A percentile compares a stretch with the other conserved stretches of the same genome.
These are phyloP conservation scores for Xestia ashworthii DNA, from an alignment of 2,888 invertebrate species.

Conservation along the genomic window DNA sequence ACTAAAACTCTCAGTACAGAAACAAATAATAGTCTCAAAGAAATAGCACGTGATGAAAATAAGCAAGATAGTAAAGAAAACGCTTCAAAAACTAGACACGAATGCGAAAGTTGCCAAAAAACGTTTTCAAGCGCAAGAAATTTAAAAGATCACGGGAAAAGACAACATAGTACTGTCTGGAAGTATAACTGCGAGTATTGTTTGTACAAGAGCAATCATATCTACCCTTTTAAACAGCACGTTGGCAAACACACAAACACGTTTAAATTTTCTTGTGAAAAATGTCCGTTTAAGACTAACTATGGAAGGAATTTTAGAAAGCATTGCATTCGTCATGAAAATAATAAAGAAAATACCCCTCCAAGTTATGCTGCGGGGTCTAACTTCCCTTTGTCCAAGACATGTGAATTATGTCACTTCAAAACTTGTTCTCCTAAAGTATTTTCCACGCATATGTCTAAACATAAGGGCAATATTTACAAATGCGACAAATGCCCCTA, in stretches of 20 bases:
- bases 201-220: slow-evolving; percentile 10
- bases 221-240: neutral
- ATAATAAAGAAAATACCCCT: neutral
- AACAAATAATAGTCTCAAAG: neutral
- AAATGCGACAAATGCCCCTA: slow-evolving; percentile 42
- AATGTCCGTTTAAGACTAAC: slow-evolving; percentile 26
- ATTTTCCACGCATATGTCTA: slow-evolving; percentile 12
- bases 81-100: neutral
- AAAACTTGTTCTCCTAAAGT: slow-evolving; percentile 14
- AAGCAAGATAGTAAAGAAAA: neutral
- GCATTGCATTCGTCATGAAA: slow-evolving; percentile 12
- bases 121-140: neutral
- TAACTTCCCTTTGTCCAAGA: neutral
- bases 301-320: slow-evolving; percentile 8
- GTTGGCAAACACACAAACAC: slow-evolving; percentile 36
- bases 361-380: neutral
- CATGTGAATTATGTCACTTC: slow-evolving; percentile 17
- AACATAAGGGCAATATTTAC: slow-evolving; percentile 18
- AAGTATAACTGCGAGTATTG: slow-evolving; percentile 30
- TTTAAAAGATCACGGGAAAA: neutral
- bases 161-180: neutral
- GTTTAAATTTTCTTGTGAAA: slow-evolving; percentile 17
- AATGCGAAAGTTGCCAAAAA: slow-evolving; percentile 24
- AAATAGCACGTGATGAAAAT: neutral
- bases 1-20: neutral